Conservation (phyloP, 2,113 vertebrate genomes). For the Motacilla alba region DNA sequence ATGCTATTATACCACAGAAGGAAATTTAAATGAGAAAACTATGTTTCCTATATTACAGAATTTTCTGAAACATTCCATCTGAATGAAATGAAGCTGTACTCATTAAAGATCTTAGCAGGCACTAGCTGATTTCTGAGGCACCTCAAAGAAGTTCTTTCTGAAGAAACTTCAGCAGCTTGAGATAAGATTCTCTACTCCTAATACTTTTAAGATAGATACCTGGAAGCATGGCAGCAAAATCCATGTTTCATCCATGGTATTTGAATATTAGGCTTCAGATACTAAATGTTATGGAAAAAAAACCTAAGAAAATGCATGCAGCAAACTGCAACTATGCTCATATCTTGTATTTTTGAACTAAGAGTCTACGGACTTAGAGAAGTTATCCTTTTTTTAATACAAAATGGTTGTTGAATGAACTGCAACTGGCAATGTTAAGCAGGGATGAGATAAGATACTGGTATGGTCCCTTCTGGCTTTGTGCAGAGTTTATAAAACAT, state of each 20-base stretch:
- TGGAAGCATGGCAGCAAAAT: not conserved
- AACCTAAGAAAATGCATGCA: not conserved
- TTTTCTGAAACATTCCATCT: not conserved
- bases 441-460: not conserved
- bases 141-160: not conserved
- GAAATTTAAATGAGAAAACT: not conserved
- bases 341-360: not conserved
- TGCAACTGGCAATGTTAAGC: not conserved
- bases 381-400: not conserved
- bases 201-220: not conserved
- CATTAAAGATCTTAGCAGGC: not conserved
- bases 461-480: not conserved
- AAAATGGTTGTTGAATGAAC: not conserved
- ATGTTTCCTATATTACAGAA: not conserved
- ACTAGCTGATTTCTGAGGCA: not conserved
- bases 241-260: not conserved
- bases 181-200: not conserved
- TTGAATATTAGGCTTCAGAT: not conserved
- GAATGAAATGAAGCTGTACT: not conserved
- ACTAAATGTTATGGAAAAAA: not conserved
- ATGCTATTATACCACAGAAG: not conserved
- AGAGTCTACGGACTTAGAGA: not conserved
- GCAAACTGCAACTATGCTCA: not conserved
- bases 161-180: not conserved
- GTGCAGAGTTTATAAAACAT: not conserved